Evolutionary conservation across 2,113 vertebrate species (phyloP).

Genomic region (Rhegmatorhina hoffmannsi): DNA sequence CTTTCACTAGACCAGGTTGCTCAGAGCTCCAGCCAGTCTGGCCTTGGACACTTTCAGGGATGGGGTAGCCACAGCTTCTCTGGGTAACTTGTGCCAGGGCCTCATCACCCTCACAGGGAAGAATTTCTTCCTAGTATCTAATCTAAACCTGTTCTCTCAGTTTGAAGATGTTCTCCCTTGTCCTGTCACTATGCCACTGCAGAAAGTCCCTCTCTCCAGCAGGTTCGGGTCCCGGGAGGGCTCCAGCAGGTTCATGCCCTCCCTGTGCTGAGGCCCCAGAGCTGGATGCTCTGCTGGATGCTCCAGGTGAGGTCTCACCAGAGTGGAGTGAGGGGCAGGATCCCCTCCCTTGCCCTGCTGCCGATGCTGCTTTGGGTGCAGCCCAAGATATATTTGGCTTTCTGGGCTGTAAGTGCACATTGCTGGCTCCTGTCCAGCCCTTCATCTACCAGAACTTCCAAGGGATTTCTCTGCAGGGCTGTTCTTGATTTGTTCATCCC

Average conservation of each 20-base stretch:
- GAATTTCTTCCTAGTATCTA: background rate
- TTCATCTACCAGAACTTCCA: background rate
- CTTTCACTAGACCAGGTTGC: background rate
- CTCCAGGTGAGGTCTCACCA: background rate
- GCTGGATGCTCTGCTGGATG: background rate
- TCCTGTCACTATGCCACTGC: background rate
- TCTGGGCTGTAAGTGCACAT: background rate
- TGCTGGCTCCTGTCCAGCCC: background rate
- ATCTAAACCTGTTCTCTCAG: background rate
- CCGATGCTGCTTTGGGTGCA: background rate
- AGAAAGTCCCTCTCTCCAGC: background rate
- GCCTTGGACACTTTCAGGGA: background rate
- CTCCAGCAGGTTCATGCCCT: fast-evolving
- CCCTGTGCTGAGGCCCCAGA: background rate
- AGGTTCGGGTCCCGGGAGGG: background rate
- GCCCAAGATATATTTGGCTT: background rate
- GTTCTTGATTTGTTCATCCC: fast-evolving
- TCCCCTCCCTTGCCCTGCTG: background rate
- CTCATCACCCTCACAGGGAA: background rate
- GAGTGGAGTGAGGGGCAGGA: background rate
- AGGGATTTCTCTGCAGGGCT: background rate
- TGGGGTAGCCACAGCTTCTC: background rate
- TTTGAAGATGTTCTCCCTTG: background rate
- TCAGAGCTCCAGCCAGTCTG: background rate
- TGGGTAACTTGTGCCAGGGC: background rate